Conservation (phyloP, 1,140 invertebrate species). For the Octopus sinensis region DNA sequence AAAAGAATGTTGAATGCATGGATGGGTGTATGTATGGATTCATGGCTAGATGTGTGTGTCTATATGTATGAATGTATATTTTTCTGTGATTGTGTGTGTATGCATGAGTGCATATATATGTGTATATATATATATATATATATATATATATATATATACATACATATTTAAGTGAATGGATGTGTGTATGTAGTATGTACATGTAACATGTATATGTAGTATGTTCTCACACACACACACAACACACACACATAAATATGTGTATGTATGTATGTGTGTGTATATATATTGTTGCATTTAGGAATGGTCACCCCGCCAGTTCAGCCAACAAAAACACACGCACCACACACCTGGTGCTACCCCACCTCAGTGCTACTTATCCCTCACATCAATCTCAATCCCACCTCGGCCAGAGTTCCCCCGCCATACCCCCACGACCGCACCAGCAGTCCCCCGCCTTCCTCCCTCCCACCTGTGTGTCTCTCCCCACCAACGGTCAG, state of each 20-base stretch:
- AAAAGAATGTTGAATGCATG: background rate
- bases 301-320: no score
- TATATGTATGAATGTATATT: background rate
- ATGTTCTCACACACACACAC: background rate
- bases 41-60: background rate
- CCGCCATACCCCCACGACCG: no score
- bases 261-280: background rate
- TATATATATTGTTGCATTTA: no score
- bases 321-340: no score
- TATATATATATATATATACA: background rate
- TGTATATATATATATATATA: background rate
- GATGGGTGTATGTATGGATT: background rate
- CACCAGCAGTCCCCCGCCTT: no score
- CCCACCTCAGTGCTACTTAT: no score
- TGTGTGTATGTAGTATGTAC: background rate
- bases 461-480: no score
- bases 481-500: no score
- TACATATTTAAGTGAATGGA: background rate
- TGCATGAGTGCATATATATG: background rate
- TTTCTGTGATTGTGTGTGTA: background rate
- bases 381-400: no score
- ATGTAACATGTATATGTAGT: background rate
- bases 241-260: background rate
- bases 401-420: no score
- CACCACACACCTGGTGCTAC: no score